Conservation (phyloP, 2,797 vertebrate genomes). For the Halcyon badia region DNA sequence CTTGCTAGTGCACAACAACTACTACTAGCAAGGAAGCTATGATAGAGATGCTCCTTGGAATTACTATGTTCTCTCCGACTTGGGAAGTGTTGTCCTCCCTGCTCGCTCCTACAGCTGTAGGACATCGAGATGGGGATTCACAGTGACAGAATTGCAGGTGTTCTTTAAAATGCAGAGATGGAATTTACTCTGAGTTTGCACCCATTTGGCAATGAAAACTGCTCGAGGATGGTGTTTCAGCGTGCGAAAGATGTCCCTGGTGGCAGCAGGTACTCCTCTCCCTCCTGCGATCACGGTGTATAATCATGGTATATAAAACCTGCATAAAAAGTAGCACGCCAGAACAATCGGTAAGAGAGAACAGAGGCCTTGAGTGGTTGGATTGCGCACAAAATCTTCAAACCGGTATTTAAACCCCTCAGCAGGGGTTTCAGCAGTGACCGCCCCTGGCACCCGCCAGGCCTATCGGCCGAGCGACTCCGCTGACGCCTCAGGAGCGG, state of each 20-base stretch:
- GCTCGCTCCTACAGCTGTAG: fast-evolving
- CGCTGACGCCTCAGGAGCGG: neutral
- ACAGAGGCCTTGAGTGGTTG: fast-evolving
- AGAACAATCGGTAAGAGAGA: neutral
- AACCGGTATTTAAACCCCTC: fast-evolving
- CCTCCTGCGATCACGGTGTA: neutral
- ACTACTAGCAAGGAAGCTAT: fast-evolving
- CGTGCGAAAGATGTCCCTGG: fast-evolving
- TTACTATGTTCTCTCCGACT: fast-evolving
- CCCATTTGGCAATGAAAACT: neutral
- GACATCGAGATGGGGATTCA: neutral
- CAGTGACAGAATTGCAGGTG: fast-evolving
- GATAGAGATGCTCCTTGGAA: neutral
- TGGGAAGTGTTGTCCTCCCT: fast-evolving
- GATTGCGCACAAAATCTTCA: fast-evolving
- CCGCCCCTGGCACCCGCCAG: fast-evolving
- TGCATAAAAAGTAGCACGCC: fast-evolving
- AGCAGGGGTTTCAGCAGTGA: neutral
- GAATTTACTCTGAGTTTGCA: neutral
- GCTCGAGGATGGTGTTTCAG: neutral
- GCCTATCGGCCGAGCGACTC: fast-evolving
- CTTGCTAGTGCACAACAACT: neutral
- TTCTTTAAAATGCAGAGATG: neutral
- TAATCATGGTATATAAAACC: fast-evolving
- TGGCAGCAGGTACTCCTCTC: neutral